Evolutionary conservation across 2,797 vertebrate species (phyloP), one percentile per base, ranked within the genome.

Genomic region (Sebastes minor): DNA sequence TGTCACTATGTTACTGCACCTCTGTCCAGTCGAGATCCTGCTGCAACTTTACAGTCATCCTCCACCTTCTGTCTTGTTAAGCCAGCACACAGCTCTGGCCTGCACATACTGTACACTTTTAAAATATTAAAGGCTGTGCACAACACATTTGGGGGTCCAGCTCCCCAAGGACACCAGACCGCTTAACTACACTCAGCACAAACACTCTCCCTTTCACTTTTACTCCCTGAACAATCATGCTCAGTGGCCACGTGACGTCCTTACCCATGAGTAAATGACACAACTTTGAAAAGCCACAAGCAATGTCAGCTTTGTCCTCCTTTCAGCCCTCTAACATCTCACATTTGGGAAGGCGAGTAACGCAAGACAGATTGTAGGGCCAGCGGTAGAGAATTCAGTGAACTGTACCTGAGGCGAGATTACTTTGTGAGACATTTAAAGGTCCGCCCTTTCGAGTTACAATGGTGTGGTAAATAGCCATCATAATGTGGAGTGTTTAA

Each of bases 361-460:
- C 70, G 23, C 75, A 92, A 92, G 91, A 94, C 92, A 90, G 92
- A 93, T 91, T 90, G 90, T 85, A 73, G 66, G 63, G 71, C 84
- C 80, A 49, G 81, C 38, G n/a, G 83, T 67, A 46, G 83, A 84
- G 89, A 84, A 92, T 81, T 84, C 90, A 87, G 84, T 90, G 89
- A 94, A 94, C 92, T 94, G 94, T 91, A 92, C 87, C 84, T 68
- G 32, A 90, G 88, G 92, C 83, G 7, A 93, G 92, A 95, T 94
- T 93, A 92, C 92, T 92, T 93, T 94, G 92, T 85, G 82, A 92
- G 90, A 94, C 91, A 89, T 90, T 94, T 93, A 92, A 92, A 90
- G 88, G 92, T 90, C 85, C 87, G 83, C 69, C 88, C 88, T 93
- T 91, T 86, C 84, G 89, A 90, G 85, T 80, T 82, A 93, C 91